A percentile compares a stretch with the other conserved stretches of the same genome.
Evolutionary conservation across 2,888 invertebrate species (phyloP).

Genomic region (Diaphora mendica): DNA sequence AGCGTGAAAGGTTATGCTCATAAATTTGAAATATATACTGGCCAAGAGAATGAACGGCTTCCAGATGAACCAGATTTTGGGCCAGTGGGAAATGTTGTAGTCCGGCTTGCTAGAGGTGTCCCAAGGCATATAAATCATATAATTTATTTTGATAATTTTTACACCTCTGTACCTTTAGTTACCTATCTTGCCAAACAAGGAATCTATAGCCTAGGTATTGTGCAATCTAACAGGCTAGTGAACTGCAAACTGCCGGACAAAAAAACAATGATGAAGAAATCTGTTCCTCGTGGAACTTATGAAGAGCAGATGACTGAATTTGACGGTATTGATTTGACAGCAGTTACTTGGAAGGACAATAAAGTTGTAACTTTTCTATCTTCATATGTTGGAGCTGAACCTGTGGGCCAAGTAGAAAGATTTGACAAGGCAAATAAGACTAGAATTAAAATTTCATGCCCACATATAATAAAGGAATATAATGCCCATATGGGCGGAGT

Average conservation of each 20-base stretch:
- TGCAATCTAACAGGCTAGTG: constrained; percentile 36
- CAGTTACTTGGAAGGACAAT: constrained; percentile 58
- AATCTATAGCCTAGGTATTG: too few species aligned
- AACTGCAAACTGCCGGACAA: constrained; percentile 56
- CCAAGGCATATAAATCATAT: constrained; percentile 35
- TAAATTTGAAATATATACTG: constrained; percentile 49
- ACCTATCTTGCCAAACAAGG: too few species aligned
- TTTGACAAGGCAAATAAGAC: constrained; percentile 49
- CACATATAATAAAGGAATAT: constrained; percentile 55
- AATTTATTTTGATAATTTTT: constrained; percentile 30
- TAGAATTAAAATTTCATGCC: constrained; percentile 45
- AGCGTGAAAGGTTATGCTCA: constrained; percentile 47
- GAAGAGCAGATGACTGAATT: constrained; percentile 52
- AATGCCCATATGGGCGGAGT: too few species aligned
- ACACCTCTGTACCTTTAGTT: too few species aligned
- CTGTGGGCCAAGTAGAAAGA: constrained; percentile 43
- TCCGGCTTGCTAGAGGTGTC: constrained; percentile 50
- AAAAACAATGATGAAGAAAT: constrained; percentile 53
- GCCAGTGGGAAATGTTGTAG: constrained; percentile 50
- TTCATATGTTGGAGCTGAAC: constrained; percentile 56
- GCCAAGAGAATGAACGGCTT: constrained; percentile 47
- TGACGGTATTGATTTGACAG: constrained; percentile 55
- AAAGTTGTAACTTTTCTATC: constrained; percentile 56
- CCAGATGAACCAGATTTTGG: constrained; percentile 57
- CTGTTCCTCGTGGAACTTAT: constrained; percentile 51